A percentile compares a stretch with the other conserved stretches of the same genome.
phyloP scores from a whole-genome alignment of 1,140 invertebrate genomes.

The Xylocopa sonorina region DNA sequence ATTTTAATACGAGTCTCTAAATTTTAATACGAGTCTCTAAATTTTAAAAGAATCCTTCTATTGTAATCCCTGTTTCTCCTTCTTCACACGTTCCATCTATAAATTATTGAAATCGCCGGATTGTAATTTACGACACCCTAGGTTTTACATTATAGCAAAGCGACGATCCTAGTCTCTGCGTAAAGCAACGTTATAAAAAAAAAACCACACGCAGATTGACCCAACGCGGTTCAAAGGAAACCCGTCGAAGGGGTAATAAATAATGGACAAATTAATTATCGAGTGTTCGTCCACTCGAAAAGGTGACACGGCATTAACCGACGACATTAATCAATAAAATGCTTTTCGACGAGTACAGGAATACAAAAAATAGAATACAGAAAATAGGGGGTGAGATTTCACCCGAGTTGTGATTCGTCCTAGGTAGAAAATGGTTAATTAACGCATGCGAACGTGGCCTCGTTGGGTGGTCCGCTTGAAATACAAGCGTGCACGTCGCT shows the following conservation, averaged over 20 bases:
- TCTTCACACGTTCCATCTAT: too few relatives aligned
- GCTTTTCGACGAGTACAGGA: background rate
- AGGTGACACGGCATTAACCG: background rate
- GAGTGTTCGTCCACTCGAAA: background rate
- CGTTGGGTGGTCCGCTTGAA: slow-evolving; percentile 39
- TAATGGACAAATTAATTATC: slow-evolving; percentile 19
- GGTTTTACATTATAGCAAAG: too few relatives aligned
- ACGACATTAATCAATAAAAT: background rate
- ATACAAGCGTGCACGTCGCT: slow-evolving; percentile 19
- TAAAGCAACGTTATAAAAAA: background rate
- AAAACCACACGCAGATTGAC: background rate
- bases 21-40: too few relatives aligned
- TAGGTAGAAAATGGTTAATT: slow-evolving; percentile 39
- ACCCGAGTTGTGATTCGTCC: background rate
- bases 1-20: too few relatives aligned
- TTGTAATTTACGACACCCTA: too few relatives aligned
- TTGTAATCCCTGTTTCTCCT: too few relatives aligned
- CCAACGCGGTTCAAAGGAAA: background rate
- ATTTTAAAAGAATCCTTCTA: too few relatives aligned
- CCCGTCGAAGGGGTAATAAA: background rate
- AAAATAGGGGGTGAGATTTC: too few relatives aligned
- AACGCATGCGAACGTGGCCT: background rate
- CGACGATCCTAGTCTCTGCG: too few relatives aligned
- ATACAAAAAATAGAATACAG: slow-evolving; percentile 11
- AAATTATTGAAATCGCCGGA: too few relatives aligned